Evolutionary conservation across 2,888 invertebrate species (phyloP), one percentile per base, ranked within the genome.

Genomic region (Drosophila heteroneura): DNA sequence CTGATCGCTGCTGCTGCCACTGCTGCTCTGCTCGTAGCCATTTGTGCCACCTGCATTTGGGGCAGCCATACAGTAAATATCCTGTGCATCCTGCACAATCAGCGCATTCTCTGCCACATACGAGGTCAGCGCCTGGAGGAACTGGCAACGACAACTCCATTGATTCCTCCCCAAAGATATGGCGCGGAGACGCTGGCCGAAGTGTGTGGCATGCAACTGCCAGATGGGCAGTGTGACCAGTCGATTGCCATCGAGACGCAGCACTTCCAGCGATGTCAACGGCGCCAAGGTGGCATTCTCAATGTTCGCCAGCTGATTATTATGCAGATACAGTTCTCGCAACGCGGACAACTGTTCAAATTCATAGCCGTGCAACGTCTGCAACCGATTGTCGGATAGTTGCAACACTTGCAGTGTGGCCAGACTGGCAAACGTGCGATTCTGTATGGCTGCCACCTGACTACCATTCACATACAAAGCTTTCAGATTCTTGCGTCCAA

Each of bases 81-180:
- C 97, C 89, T 95, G 95, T 81, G 96, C 95, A 93, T 97, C 97
- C 88, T 96, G 95, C 80, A 97, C 96, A 94, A 96, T 97, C 92
- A 96, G 95, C 60, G 96, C 96, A 93, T 97, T 97, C 92, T 97
- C 97, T 32, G 96, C 96, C 81, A 97, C 96, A 95, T 97, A 98
- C 73, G 96, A 95, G 76, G 97, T 97, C 82, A 97, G 94, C 88
- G 97, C 97, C 94, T 97, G 97, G 82, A 98, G 95, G 94, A 97
- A 98, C 93, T 97, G 96, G 94, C 98, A 98, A 89, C 97, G 96
- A 92, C 98, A 98, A 69, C 97, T 97, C 98, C 98, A 98, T 73
- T 96, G 95, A 94, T 98, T 98, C 83, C 96, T 95, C 14, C 97
- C 97, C 76, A 98, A 94, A 0, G 87, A 86, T 2, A 95, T 89